A percentile compares a stretch with the other conserved stretches of the same genome.
These are phyloP conservation scores for Alcedo atthis DNA, from an alignment of 2,797 vertebrate genomes.

Conservation along the genomic window DNA sequence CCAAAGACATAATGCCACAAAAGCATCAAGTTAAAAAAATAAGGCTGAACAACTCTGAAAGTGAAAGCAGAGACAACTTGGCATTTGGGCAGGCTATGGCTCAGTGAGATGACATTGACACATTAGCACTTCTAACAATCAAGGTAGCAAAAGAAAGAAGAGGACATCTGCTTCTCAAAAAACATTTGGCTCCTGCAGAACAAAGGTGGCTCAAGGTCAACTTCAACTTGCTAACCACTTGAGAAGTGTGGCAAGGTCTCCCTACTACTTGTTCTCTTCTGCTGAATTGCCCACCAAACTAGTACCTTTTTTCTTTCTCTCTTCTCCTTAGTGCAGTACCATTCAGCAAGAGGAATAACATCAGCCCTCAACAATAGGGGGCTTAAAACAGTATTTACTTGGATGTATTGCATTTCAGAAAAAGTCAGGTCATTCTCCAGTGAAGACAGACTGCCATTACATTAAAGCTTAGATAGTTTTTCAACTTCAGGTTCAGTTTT, in stretches of 20 bases:
- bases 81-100: neutral
- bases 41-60: neutral
- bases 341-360: neutral
- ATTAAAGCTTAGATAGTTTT: slow-evolving; percentile 24
- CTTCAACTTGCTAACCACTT: neutral
- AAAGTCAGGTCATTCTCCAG: slow-evolving; percentile 17
- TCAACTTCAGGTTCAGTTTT: slow-evolving; percentile 33
- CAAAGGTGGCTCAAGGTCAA: neutral
- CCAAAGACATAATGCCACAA: neutral
- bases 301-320: neutral
- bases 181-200: neutral
- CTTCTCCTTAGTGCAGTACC: neutral
- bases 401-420: neutral
- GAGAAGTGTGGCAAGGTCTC: neutral
- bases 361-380: neutral
- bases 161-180: neutral
- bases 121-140: neutral
- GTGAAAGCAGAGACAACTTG: neutral
- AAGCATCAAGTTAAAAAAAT: neutral
- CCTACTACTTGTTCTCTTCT: neutral
- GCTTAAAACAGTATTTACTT: neutral
- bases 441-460: neutral
- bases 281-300: neutral
- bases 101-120: neutral
- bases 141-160: neutral